Evolutionary conservation across 2,113 vertebrate species (phyloP).

Genomic region (Psittacara wagleri): DNA sequence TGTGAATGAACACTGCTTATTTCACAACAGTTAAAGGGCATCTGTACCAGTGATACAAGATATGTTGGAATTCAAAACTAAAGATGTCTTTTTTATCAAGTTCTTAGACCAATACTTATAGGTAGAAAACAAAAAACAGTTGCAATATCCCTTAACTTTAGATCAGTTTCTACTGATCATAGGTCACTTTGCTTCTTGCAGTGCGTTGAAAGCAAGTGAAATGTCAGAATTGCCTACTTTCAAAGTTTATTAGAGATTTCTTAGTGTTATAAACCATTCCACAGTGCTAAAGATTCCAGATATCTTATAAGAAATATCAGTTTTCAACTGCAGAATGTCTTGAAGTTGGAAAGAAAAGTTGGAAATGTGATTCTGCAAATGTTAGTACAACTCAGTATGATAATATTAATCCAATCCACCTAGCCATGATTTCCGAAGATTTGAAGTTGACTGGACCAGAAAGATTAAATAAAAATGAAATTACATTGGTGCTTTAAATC

Average conservation of each 20-base stretch:
- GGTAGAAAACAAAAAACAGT: neutral
- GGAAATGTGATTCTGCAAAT: neutral
- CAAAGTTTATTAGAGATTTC: neutral
- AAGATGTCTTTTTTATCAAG: neutral
- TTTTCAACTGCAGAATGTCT: neutral
- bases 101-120: neutral
- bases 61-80: neutral
- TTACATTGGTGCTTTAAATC: neutral
- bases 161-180: neutral
- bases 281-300: too few relatives aligned
- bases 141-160: neutral
- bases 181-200: neutral
- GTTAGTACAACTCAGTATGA: neutral
- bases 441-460: neutral
- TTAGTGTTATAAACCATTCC: neutral
- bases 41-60: neutral
- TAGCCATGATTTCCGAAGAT: neutral
- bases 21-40: neutral
- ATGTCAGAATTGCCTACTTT: neutral
- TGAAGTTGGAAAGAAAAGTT: neutral
- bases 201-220: neutral
- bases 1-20: neutral
- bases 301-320: neutral
- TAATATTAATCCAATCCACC: neutral
- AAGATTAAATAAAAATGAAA: neutral